Evolutionary conservation across 2,113 vertebrate genomes (phyloP).

Genomic region (Corythornis cristatus): DNA sequence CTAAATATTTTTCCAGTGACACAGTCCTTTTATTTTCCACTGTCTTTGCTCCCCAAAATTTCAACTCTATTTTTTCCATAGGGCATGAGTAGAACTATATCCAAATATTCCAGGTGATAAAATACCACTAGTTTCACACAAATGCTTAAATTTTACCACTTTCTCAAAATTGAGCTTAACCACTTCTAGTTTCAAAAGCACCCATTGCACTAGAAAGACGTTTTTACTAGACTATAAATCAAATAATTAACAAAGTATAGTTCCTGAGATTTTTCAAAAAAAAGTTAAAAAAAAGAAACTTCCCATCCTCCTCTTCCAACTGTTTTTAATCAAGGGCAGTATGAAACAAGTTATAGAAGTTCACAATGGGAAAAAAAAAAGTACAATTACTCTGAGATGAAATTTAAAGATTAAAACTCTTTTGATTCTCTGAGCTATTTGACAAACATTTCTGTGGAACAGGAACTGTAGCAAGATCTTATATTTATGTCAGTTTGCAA

Average conservation of each 20-base stretch:
- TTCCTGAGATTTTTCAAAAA: background rate
- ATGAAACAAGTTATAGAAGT: slow-evolving; percentile 24
- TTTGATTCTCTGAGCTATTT: slow-evolving; percentile 3
- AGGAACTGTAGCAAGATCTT: slow-evolving; percentile 37
- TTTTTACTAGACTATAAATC: background rate
- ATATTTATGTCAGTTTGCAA: background rate
- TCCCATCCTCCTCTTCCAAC: slow-evolving; percentile 6
- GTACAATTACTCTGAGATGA: background rate
- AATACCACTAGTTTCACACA: background rate
- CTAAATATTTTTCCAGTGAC: slow-evolving; percentile 30
- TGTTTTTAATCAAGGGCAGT: slow-evolving; percentile 46
- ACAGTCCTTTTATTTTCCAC: background rate
- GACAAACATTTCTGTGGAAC: slow-evolving; percentile 15
- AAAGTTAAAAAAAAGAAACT: background rate
- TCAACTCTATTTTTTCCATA: slow-evolving; percentile 7
- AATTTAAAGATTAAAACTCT: background rate
- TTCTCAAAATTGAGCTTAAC: background rate
- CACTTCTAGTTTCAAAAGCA: slow-evolving; percentile 15
- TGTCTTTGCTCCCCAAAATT: background rate
- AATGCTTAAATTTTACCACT: slow-evolving; percentile 19
- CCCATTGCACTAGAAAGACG: background rate
- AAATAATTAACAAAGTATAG: slow-evolving; percentile 27
- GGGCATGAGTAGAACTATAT: background rate
- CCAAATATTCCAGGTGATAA: slow-evolving; percentile 28
- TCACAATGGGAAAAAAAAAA: background rate